Base-by-base conservation (phyloP, 2,888 invertebrate species). In the Drosophila anomalipes region DNA sequence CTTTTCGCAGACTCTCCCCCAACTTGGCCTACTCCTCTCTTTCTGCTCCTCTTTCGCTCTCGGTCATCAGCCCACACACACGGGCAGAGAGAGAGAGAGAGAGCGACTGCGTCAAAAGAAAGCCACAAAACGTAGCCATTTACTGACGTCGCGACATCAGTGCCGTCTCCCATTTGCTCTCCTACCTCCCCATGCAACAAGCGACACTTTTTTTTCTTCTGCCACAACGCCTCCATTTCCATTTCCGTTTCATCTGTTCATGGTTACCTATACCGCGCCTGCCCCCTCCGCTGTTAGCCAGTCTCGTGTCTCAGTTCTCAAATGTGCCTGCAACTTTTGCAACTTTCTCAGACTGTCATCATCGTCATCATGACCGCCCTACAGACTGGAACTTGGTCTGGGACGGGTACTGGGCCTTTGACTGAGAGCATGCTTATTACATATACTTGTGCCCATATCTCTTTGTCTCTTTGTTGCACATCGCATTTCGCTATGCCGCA, bases 331-430 rank as follows among this genome's bases (percentile, higher is more conserved):
- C 87, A 83, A 61, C 60, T 74, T 72, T 76, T 84, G 89, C 89
- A 84, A 85, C 85, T 85, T 85, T 85, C 90, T 89, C 85, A 85
- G 90, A 68, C 75, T 86, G 89, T 86, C 83, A 89, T 86, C 77
- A 77, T 67, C 63, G 58, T 49, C 51, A 56, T 58, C 39, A 56
- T 56, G 61, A 44, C 44, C 63, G 63, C 61, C 85, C 70, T 82
- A 59, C 52, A 67, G 83, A 54, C 57, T 54, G 67, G 58, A 32
- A 16, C 65, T 35, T 28, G 33, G 52, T 19, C 66, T 39, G 59
- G 22, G 56, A 56, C 35, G 39, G 32, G 39, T 33, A 49, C 9
- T 54, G 35, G 19, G 16, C 35, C 33, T 54, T 14, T 22, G 33
- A 54, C 54, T 41, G 63, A 41, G 22, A 32, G 35, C 66, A 52